phyloP scores from a whole-genome alignment of 2,797 vertebrate genomes.

The Anguilla obscura region DNA sequence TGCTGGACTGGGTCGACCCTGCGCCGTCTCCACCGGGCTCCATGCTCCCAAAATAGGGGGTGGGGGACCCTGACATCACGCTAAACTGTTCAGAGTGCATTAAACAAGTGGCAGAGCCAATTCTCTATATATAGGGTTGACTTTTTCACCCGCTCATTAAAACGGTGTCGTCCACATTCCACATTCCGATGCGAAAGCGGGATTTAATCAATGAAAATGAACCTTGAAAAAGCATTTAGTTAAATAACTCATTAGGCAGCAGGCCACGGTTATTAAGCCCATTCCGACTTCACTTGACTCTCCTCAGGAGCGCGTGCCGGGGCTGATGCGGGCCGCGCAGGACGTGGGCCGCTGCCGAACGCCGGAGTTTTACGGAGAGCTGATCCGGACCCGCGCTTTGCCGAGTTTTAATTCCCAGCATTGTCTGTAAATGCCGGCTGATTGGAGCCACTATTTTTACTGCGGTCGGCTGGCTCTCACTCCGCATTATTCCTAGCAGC shows the following conservation, averaged over 20 bases:
- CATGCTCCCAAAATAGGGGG: not conserved
- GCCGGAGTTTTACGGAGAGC: slow-evolving; percentile 55
- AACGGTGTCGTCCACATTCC: slow-evolving; percentile 3
- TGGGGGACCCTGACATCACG: not conserved
- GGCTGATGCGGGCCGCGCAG: not conserved
- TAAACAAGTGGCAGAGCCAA: not conserved
- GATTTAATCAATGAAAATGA: slow-evolving; percentile 30
- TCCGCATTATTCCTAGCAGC: slow-evolving; percentile 70
- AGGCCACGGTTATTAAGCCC: slow-evolving; percentile 15
- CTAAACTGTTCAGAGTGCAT: slow-evolving; percentile 20
- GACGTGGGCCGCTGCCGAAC: slow-evolving; percentile 22
- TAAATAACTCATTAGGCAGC: slow-evolving; percentile 27
- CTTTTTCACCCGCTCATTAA: slow-evolving; percentile 33
- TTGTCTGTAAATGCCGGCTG: slow-evolving; percentile 58
- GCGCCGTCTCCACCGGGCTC: not conserved
- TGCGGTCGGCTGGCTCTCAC: slow-evolving; percentile 41
- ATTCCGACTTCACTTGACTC: slow-evolving; percentile 17
- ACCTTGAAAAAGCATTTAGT: slow-evolving; percentile 29
- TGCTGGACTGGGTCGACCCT: not conserved
- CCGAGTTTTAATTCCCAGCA: slow-evolving; percentile 53
- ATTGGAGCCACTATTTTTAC: slow-evolving; percentile 66
- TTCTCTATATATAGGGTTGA: slow-evolving; percentile 26
- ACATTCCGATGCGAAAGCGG: slow-evolving; percentile 6
- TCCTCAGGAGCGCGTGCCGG: not conserved
- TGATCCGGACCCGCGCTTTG: slow-evolving; percentile 52